Base-by-base conservation (phyloP, 2,797 vertebrate species). In the Tragopan temminckii region DNA sequence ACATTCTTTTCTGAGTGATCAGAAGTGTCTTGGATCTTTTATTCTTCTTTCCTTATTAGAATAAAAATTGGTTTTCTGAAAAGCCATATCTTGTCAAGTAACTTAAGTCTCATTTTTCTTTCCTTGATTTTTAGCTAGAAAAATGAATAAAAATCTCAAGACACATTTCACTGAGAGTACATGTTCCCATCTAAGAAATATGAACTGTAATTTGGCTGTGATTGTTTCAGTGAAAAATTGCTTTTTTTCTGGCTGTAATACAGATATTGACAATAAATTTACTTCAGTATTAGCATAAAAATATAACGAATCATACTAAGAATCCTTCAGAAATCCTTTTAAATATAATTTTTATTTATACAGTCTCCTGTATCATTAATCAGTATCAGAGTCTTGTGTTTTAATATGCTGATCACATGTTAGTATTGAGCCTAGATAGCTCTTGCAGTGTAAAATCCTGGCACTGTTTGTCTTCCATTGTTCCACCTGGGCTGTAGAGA, bases 201-300 rank as follows among this genome's bases (percentile, higher is more conserved):
- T 35, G 8, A 85, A 21, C 4, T 72, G 9, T 77, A 72, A 90
- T 94, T 67, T 88, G 43, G 4, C 64, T 67, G 5, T 24, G 21
- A 25, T 43, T 45, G 43, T 84, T 86, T 70, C 80, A 79, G 64
- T 40, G n/a, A 88, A 61, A 21, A 88, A 91, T 90, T 67, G 36
- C 31, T 83, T 76, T 81, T 77, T 55, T 93, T 77, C 63, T 91
- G 68, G n/a, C 15, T 86, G n/a, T 21, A 90, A 48, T 25, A 87
- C 80, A 58, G 13, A 33, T 42, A 81, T 18, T 85, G 75, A 88
- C 89, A 93, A 94, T 38, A 90, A 35, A n/a, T 70, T 85, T 74
- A 53, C 33, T 88, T 91, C 23, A 19, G 5, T 79, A 74, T 79
- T 77, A 81, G 43, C 70, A 86, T 59, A 72, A 86, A 80, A 86